Percentiles rank a stretch among this genome's conserved stretches.
These are phyloP conservation scores for Syrphus vitripennis DNA, from an alignment of 2,888 invertebrate species.

Conservation along the genomic window DNA sequence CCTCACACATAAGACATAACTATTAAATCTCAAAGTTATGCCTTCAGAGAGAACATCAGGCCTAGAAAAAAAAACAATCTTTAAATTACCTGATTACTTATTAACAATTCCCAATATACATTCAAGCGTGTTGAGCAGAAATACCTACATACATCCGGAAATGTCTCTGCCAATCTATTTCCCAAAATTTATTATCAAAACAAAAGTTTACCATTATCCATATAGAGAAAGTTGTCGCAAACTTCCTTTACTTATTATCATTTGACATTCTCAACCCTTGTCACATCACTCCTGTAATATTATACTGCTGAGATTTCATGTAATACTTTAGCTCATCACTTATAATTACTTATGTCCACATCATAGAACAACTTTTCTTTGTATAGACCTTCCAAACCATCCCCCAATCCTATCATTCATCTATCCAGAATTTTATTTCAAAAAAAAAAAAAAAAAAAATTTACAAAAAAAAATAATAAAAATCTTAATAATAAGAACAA, in stretches of 20 bases:
- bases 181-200: constrained; percentile 1
- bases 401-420: neutral
- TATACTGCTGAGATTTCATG: constrained; percentile 36
- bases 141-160: neutral
- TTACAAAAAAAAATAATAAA: neutral
- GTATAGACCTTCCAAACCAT: neutral
- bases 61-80: too few relatives aligned
- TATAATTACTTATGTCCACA: constrained; percentile 59
- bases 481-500: constrained; percentile 18
- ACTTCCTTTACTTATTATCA: neutral
- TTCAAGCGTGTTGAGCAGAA: neutral
- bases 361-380: constrained; percentile 46
- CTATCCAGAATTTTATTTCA: neutral
- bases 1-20: neutral
- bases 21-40: neutral
- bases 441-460: neutral
- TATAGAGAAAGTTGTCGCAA: constrained; percentile 5
- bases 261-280: neutral
- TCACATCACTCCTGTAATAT: constrained; percentile 9
- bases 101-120: neutral
- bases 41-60: neutral
- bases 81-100: constrained; percentile 4
- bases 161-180: constrained; percentile 1
- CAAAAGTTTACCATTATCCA: constrained; percentile 13
- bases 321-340: constrained; percentile 47